A percentile compares a stretch with the other conserved stretches of the same genome.
These are phyloP conservation scores for Pediacus dermestoides DNA, from an alignment of 2,888 invertebrate species.

Conservation along the genomic window DNA sequence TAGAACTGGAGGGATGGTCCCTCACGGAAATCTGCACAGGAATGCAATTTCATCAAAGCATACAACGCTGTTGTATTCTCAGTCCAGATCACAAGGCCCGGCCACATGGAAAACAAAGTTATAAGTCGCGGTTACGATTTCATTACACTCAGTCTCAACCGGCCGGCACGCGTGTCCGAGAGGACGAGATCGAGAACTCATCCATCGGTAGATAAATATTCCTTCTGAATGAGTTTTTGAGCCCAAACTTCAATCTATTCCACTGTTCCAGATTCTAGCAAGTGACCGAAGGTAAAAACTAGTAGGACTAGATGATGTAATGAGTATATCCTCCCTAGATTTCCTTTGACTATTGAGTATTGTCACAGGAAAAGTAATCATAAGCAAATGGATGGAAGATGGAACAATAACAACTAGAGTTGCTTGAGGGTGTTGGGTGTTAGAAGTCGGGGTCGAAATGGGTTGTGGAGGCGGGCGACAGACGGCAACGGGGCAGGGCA, in stretches of 20 bases:
- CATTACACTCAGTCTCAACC: constrained; percentile 43
- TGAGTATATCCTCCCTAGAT: too few relatives aligned
- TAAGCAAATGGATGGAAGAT: not conserved
- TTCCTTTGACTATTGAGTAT: too few relatives aligned
- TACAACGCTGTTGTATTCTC: constrained; percentile 44
- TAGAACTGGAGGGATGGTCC: constrained; percentile 39
- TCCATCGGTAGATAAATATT: not conserved
- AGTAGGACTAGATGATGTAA: too few relatives aligned
- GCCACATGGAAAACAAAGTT: constrained; percentile 52
- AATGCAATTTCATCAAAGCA: constrained; percentile 53
- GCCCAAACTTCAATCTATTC: too few relatives aligned
- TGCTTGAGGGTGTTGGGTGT: constrained; percentile 6
- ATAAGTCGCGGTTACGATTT: constrained; percentile 50
- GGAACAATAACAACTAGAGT: constrained; percentile 5
- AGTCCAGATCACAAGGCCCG: constrained; percentile 49
- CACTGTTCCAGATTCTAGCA: too few relatives aligned
- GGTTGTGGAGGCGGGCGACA: constrained; percentile 26
- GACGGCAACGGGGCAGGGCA: constrained; percentile 35
- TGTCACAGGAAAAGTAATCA: too few relatives aligned
- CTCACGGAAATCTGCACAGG: constrained; percentile 53
- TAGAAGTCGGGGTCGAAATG: constrained; percentile 13
- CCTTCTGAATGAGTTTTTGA: not conserved
- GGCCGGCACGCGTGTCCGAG: constrained; percentile 32
- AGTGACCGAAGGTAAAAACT: too few relatives aligned
- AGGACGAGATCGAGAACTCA: not conserved